These are phyloP conservation scores for Platorchestia sp. DNA, from an alignment of 1,140 invertebrate genomes.

Conservation along the genomic window DNA sequence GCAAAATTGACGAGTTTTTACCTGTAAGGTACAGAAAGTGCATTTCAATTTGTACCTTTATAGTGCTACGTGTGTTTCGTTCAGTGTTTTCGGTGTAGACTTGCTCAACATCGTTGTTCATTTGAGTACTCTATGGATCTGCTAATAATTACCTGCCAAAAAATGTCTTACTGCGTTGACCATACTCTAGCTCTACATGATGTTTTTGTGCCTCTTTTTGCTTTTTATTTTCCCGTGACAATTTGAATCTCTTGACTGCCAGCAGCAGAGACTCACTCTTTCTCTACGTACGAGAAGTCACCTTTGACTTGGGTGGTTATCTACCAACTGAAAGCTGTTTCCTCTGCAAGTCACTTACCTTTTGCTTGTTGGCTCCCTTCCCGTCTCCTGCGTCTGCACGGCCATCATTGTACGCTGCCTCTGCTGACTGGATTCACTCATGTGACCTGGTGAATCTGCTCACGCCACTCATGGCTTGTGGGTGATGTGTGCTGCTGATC, in stretches of 20 bases:
- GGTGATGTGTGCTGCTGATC: background rate
- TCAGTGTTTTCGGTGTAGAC: background rate
- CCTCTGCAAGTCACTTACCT: background rate
- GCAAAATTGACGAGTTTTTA: too few relatives aligned
- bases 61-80: background rate
- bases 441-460: background rate
- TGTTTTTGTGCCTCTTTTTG: conserved; percentile 40
- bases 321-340: background rate
- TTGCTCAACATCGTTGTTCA: background rate
- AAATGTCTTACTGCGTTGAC: conserved; percentile 41
- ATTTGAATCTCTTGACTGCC: conserved; percentile 34
- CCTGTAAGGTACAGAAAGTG: background rate
- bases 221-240: background rate
- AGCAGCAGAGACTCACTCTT: background rate
- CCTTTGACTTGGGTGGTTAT: background rate
- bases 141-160: conserved; percentile 36
- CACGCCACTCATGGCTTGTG: background rate
- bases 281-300: background rate
- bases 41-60: too few relatives aligned
- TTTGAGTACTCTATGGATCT: background rate
- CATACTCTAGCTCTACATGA: conserved; percentile 51
- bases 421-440: background rate
- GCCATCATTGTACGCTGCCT: background rate
- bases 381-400: too few relatives aligned
- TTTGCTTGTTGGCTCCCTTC: background rate